Evolutionary conservation across 2,888 invertebrate genomes (phyloP).

Genomic region (Philhelius pedissequus): DNA sequence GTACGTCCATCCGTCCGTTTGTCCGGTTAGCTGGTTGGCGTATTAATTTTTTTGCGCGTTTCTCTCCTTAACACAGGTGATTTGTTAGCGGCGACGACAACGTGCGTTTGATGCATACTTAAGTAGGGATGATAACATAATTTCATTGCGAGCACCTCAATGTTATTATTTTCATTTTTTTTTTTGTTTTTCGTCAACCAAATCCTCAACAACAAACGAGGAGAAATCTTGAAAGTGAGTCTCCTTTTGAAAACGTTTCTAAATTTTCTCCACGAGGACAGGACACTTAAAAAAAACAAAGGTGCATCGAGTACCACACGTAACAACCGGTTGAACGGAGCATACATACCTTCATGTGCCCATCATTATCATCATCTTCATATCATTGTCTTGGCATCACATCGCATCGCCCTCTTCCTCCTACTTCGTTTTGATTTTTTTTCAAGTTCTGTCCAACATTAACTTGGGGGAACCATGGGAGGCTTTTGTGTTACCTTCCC

Average conservation of each 20-base stretch:
- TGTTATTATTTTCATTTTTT: background rate
- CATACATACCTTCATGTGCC: slow-evolving; percentile 27
- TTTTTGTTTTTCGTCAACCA: background rate
- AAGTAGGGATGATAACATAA: slow-evolving; percentile 65
- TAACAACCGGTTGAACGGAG: slow-evolving; percentile 20
- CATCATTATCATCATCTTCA: slow-evolving; percentile 52
- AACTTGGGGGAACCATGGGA: background rate
- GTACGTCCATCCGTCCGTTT: slow-evolving; percentile 46
- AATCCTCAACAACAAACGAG: slow-evolving; percentile 20
- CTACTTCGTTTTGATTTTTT: background rate
- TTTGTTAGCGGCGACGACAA: slow-evolving; percentile 50
- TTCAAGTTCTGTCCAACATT: slow-evolving; percentile 2
- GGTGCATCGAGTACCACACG: slow-evolving; percentile 3
- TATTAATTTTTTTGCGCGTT: slow-evolving; percentile 29
- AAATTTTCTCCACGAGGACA: slow-evolving; percentile 10
- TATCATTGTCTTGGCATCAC: slow-evolving; percentile 27
- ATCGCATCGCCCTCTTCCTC: no score
- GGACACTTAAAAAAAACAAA: slow-evolving; percentile 1
- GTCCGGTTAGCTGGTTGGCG: slow-evolving; percentile 8
- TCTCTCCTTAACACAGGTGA: slow-evolving; percentile 34
- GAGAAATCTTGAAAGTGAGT: slow-evolving; percentile 63
- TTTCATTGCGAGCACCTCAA: slow-evolving; percentile 25
- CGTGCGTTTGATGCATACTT: slow-evolving; percentile 65
- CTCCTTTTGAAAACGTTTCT: slow-evolving; percentile 41
- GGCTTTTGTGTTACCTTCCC: slow-evolving; percentile 29